These are phyloP conservation scores for Listronotus bonariensis DNA, from an alignment of 1,140 invertebrate species.

Conservation along the genomic window DNA sequence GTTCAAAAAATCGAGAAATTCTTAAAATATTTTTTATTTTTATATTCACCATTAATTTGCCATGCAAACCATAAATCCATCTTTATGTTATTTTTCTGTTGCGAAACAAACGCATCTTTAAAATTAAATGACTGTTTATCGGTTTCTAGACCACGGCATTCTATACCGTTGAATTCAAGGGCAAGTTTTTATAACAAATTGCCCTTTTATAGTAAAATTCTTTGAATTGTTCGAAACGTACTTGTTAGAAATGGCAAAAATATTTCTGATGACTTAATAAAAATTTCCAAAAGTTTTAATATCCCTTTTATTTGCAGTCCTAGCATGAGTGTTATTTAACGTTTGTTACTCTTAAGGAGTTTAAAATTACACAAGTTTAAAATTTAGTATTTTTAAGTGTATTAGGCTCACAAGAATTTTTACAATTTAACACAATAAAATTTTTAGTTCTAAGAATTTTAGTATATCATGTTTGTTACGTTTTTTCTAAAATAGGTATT, in stretches of 20 bases:
- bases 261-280: not conserved
- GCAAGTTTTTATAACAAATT: constrained; percentile 3
- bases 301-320: no score
- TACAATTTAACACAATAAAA: no score
- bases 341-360: no score
- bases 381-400: no score
- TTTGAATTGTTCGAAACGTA: not conserved
- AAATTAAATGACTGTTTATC: constrained; percentile 3
- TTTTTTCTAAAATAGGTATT: no score
- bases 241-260: not conserved
- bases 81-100: constrained; percentile 8
- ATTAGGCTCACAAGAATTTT: no score
- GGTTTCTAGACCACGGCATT: constrained; percentile 19
- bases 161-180: constrained; percentile 16
- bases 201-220: constrained; percentile 17
- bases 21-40: not conserved
- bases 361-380: no score
- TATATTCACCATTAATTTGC: not conserved
- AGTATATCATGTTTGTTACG: no score
- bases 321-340: no score
- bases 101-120: constrained; percentile 13
- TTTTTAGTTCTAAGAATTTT: no score
- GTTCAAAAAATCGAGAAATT: no score
- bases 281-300: not conserved
- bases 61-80: not conserved